These are phyloP conservation scores for Parauchenoglanis ngamensis DNA, from an alignment of 2,797 vertebrate species.

Conservation along the genomic window DNA sequence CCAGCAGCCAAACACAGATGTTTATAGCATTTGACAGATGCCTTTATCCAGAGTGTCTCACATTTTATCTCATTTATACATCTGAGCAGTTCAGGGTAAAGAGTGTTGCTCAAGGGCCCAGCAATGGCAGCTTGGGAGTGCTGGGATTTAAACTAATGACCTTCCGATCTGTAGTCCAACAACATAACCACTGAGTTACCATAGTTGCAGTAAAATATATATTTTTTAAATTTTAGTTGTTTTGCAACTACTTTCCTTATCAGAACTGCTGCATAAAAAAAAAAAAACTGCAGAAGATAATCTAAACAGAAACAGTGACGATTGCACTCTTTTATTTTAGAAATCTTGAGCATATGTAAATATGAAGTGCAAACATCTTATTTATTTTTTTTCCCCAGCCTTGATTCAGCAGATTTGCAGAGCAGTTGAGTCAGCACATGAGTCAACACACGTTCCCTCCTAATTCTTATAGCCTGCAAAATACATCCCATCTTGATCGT, in stretches of 20 bases:
- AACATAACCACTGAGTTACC: background rate
- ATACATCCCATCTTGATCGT: constrained; percentile 62
- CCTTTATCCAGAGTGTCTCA: background rate
- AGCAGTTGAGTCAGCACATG: constrained; percentile 27
- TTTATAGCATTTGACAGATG: background rate
- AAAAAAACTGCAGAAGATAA: background rate
- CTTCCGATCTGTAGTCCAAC: background rate
- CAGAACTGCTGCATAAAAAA: background rate
- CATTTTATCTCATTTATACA: background rate
- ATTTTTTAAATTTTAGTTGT: background rate
- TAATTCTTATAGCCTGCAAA: constrained; percentile 54
- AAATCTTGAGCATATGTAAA: background rate
- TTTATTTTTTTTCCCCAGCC: background rate
- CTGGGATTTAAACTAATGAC: background rate
- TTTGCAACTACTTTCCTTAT: background rate
- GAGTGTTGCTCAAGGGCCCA: background rate
- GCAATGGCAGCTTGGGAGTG: background rate
- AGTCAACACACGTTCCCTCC: constrained; percentile 35
- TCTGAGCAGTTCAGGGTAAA: background rate
- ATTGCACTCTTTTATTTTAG: background rate
- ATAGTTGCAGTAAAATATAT: background rate
- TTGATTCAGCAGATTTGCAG: constrained; percentile 12
- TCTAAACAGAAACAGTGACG: background rate
- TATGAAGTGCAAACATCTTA: background rate
- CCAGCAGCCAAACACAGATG: background rate